Conservation (phyloP, 2,888 invertebrate species). For the Macrosoma leucophasiata region DNA sequence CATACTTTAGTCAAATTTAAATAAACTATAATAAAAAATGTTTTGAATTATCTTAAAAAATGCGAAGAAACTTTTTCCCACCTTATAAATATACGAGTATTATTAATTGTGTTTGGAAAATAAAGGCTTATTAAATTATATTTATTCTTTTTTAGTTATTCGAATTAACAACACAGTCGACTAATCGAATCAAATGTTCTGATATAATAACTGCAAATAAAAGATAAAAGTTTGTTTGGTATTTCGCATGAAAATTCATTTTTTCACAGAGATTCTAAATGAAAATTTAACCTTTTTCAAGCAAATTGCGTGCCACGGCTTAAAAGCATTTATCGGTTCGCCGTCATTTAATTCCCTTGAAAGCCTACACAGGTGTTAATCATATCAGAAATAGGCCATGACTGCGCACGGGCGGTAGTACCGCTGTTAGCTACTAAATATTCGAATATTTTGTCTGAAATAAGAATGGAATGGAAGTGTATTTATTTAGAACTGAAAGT, state of each 20-base stretch:
- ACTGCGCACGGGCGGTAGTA: constrained; percentile 24
- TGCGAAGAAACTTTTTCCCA: no score
- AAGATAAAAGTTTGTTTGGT: background rate
- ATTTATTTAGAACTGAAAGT: constrained; percentile 1
- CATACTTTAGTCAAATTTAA: no score
- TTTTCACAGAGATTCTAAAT: constrained; percentile 1
- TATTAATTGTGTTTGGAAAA: no score
- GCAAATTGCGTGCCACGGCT: constrained; percentile 35
- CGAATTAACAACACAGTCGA: no score
- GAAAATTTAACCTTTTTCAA: constrained; percentile 16
- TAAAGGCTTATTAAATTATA: no score
- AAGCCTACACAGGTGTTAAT: constrained; percentile 37
- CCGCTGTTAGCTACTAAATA: no score
- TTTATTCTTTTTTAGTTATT: no score
- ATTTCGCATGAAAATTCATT: background rate
- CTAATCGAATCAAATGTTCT: no score
- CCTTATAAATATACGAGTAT: no score
- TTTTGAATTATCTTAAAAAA: no score
- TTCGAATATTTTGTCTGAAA: constrained; percentile 2
- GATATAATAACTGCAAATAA: no score
- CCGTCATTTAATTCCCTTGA: constrained; percentile 40
- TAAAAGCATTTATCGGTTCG: constrained; percentile 49
- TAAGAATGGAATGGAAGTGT: constrained; percentile 3
- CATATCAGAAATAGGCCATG: constrained; percentile 33
- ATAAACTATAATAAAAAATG: no score